Evolutionary conservation across 2,113 vertebrate species (phyloP).

Genomic region (Spilogale gracilis): DNA sequence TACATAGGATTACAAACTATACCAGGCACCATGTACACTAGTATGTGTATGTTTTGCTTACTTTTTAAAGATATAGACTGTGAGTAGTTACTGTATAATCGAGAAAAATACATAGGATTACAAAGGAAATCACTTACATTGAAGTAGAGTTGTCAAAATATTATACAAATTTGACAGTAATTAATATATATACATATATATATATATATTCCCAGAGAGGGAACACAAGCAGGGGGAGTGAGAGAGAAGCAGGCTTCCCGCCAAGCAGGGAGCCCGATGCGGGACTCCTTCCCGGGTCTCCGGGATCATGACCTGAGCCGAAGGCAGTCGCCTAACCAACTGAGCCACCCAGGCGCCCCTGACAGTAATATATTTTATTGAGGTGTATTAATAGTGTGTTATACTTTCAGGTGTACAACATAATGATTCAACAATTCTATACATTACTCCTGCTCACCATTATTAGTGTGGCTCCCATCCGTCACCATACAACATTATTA

Average conservation of each 20-base stretch:
- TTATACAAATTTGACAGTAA: background rate
- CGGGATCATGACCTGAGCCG: too few relatives aligned
- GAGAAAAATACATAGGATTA: background rate
- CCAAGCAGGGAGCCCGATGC: too few relatives aligned
- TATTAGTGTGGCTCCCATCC: background rate
- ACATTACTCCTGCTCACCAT: background rate
- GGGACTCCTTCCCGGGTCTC: too few relatives aligned
- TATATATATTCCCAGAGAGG: background rate
- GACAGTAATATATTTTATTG: background rate
- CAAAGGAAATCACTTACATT: background rate
- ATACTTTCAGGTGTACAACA: background rate
- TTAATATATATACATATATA: too few relatives aligned
- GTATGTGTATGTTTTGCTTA: slow-evolving; percentile 58
- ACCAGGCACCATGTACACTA: slow-evolving; percentile 52
- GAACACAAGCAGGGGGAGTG: too few relatives aligned
- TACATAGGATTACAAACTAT: background rate
- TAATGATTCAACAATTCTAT: background rate
- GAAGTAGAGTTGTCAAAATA: background rate
- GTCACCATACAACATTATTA: background rate
- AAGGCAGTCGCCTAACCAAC: too few relatives aligned
- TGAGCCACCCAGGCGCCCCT: too few relatives aligned
- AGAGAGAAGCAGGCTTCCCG: too few relatives aligned
- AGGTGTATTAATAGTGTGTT: background rate
- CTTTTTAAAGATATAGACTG: slow-evolving; percentile 55
- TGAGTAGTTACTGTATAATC: slow-evolving; percentile 42